A percentile compares a stretch with the other conserved stretches of the same genome.
Conservation (phyloP, 2,888 invertebrate species). For the Cheilosia pagana region DNA sequence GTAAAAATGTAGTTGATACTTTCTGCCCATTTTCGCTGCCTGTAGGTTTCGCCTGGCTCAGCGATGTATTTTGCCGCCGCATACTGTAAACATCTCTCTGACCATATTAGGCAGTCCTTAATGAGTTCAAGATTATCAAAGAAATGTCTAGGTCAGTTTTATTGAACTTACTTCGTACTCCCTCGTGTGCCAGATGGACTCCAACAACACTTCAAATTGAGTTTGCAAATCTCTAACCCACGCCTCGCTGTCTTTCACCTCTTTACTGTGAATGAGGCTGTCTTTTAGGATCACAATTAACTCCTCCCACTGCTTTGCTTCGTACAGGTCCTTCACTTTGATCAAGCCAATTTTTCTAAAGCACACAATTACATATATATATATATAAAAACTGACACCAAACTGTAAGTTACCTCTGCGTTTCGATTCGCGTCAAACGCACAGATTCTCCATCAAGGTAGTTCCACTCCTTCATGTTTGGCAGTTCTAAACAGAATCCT, state of each 20-base stretch:
- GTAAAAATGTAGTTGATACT: constrained; percentile 83
- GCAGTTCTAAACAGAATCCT: constrained; percentile 83
- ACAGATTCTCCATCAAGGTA: constrained; percentile 83
- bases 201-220: constrained; percentile 85
- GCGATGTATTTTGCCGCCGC: constrained; percentile 87
- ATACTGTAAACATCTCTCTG: constrained; percentile 90
- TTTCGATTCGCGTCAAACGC: constrained; percentile 84
- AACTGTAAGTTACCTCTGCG: constrained; percentile 83
- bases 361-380: constrained; percentile 76
- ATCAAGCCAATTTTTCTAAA: constrained; percentile 85
- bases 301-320: constrained; percentile 87
- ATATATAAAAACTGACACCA: not conserved
- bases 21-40: constrained; percentile 84
- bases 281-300: constrained; percentile 88
- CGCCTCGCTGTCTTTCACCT: constrained; percentile 77
- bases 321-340: constrained; percentile 88
- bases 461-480: constrained; percentile 85
- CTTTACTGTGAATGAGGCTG: constrained; percentile 78
- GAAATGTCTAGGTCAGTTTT: not conserved
- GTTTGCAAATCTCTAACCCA: constrained; percentile 76
- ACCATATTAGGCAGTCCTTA: constrained; percentile 89
- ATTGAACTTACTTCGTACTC: constrained; percentile 82
- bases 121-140: not conserved
- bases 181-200: constrained; percentile 87
- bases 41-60: constrained; percentile 81